These are phyloP conservation scores for Physocephala rufipes DNA, from an alignment of 2,888 invertebrate species.

Conservation along the genomic window DNA sequence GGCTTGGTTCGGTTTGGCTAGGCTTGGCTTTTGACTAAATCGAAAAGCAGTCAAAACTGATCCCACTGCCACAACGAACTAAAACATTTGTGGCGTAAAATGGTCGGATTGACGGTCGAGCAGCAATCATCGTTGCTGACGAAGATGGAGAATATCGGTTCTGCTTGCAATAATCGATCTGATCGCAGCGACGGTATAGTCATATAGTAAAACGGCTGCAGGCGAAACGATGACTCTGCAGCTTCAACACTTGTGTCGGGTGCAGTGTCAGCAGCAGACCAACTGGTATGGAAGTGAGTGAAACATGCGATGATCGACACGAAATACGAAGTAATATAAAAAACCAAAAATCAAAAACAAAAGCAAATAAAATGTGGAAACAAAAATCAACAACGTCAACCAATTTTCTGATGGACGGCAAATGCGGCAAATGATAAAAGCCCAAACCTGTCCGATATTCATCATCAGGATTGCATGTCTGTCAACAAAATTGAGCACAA, in stretches of 20 bases:
- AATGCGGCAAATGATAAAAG: slow-evolving; percentile 27
- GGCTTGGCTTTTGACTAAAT: background rate
- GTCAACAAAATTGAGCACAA: slow-evolving; percentile 19
- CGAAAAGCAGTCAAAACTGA: background rate
- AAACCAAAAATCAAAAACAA: too few species aligned
- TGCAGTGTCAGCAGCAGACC: background rate
- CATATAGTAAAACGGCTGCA: background rate
- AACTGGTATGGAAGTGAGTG: too few species aligned
- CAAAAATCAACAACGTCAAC: background rate
- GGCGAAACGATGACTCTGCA: background rate
- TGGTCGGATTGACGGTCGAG: too few species aligned
- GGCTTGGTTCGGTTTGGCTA: too few species aligned
- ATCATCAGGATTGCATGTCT: slow-evolving; percentile 23
- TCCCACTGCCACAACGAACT: background rate
- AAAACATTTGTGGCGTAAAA: background rate
- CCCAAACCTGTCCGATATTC: slow-evolving; percentile 6
- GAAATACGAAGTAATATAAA: slow-evolving; percentile 1
- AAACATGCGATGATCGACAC: too few species aligned
- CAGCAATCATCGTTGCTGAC: slow-evolving; percentile 15
- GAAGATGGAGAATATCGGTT: background rate
- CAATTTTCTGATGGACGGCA: slow-evolving; percentile 18
- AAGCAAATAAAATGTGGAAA: too few species aligned
- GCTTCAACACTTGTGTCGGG: slow-evolving; percentile 14
- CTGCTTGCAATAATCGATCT: too few species aligned
- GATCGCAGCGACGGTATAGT: too few species aligned